Base-by-base conservation (phyloP, 2,888 invertebrate genomes). In the Oasisia sp. region DNA sequence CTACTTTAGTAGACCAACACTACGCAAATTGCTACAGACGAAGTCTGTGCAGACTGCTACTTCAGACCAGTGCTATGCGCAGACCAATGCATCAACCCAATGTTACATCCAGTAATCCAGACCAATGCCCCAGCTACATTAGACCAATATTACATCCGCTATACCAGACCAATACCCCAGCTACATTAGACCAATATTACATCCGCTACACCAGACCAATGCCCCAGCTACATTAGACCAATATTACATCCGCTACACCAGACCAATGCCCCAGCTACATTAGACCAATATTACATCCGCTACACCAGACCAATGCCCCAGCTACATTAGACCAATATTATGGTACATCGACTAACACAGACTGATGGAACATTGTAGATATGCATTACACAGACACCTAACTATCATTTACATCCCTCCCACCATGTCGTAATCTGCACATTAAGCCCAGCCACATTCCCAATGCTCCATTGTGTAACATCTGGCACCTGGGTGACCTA, bases 401-500 rank as follows among this genome's bases (percentile, higher is more conserved):
- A 50, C 74, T 27, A 19, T 27, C 27, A 74, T 27, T 38, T 74
- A 27, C 74, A 74, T 27, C 74, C 27, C 19, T 74, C 19, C 74
- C 27, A 19, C 74, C 14, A 74, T 74, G 74, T 74, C 27, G 27
- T 19, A 74, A 74, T 74, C 74, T 74, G 74, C 74, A 27, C 74
- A 74, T 74, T 27, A 74, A 19, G 27, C 19, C 74, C 27, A 7
- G 19, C 74, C 74, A 74, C 27, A 19, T 27, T 74, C 74, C 27
- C 74, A 74, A 27, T 19, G 74, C 19, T 19, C 74, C 27, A 5
- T 74, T 74, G 74, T 74, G 74, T 74, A 74, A 74, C 27, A 27
- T 74, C 74, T 74, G 19, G 74, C 74, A 74, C 74, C 74, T 74
- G 74, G 74, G 19, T 74, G 74, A 74, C 74, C 74, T 74, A 74